These are phyloP conservation scores for Graphium colonna DNA, from an alignment of 2,888 invertebrate species.

Conservation along the genomic window DNA sequence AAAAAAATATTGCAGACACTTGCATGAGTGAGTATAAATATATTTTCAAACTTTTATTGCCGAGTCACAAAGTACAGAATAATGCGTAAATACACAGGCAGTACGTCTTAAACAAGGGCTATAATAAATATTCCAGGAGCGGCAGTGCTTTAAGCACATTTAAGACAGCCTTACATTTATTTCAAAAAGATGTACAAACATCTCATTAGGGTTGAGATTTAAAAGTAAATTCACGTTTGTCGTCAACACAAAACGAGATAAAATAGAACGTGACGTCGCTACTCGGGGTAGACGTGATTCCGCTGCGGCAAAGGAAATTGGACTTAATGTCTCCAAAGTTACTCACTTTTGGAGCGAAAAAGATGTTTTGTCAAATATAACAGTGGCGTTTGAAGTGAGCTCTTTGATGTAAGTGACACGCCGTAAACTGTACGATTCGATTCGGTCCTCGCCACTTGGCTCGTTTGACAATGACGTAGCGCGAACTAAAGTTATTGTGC, in stretches of 20 bases:
- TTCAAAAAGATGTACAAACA: slow-evolving; percentile 21
- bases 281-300: slow-evolving; percentile 23
- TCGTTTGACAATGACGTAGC: slow-evolving; percentile 45
- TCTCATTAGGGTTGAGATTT: slow-evolving; percentile 24
- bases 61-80: not conserved
- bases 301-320: slow-evolving; percentile 31
- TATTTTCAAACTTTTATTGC: not conserved
- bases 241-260: slow-evolving; percentile 60
- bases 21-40: not conserved
- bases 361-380: slow-evolving; percentile 46
- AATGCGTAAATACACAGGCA: not conserved
- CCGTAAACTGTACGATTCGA: slow-evolving; percentile 69
- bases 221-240: slow-evolving; percentile 48
- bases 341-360: slow-evolving; percentile 34
- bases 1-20: not conserved
- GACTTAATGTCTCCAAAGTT: slow-evolving; percentile 34
- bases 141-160: not conserved
- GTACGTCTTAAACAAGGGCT: not conserved
- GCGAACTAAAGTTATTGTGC: slow-evolving; percentile 44
- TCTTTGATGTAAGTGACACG: slow-evolving; percentile 71
- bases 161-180: slow-evolving; percentile 11
- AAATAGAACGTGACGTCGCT: slow-evolving; percentile 32
- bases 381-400: slow-evolving; percentile 62
- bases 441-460: slow-evolving; percentile 53
- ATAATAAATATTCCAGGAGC: not conserved